Evolutionary conservation across 2,113 vertebrate genomes (phyloP).

Genomic region (Bubo blakistoni): DNA sequence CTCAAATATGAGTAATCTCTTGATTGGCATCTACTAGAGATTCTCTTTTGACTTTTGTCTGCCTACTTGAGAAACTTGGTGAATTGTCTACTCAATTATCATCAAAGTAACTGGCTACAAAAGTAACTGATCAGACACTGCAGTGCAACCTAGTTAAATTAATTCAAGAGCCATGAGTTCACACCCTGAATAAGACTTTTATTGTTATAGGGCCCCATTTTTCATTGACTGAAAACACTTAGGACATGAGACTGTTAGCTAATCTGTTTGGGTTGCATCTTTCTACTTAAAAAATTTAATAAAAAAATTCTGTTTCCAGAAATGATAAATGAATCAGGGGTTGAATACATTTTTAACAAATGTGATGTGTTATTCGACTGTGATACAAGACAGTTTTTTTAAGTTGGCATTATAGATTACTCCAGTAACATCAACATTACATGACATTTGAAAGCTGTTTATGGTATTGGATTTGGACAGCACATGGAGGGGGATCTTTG

Average conservation of each 20-base stretch:
- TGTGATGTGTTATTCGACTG: not conserved
- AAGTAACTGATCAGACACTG: not conserved
- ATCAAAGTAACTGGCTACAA: not conserved
- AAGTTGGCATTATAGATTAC: not conserved
- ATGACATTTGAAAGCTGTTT: not conserved
- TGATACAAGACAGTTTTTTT: not conserved
- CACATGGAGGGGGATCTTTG: not conserved
- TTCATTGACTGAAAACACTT: not conserved
- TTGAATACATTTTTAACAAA: not conserved
- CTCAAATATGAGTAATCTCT: not conserved
- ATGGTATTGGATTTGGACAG: not conserved
- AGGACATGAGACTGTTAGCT: not conserved
- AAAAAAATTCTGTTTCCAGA: not conserved
- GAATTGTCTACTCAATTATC: not conserved
- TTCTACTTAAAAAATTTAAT: not conserved
- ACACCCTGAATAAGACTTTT: not conserved
- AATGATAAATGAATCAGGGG: not conserved
- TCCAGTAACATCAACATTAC: not conserved
- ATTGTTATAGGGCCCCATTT: not conserved
- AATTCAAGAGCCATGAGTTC: not conserved
- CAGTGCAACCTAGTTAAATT: not conserved
- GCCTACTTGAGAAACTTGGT: not conserved
- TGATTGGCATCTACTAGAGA: not conserved
- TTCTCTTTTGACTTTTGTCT: not conserved
- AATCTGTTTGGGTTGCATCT: not conserved